Conservation (phyloP, 2,888 invertebrate genomes). For the Ormyrus nitidulus region DNA sequence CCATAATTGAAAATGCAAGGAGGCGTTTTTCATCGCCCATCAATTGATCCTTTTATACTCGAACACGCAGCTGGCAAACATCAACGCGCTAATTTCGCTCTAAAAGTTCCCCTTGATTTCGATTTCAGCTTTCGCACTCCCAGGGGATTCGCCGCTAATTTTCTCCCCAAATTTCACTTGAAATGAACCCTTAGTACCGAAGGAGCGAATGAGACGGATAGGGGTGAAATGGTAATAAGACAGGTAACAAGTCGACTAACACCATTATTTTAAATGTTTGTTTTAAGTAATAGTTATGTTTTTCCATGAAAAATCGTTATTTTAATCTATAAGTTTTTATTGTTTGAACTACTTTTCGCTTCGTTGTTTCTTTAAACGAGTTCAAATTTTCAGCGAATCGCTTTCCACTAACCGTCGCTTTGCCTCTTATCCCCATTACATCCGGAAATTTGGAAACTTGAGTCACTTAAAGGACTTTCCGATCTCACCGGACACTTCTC, state of each 20-base stretch:
- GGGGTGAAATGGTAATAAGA: slow-evolving; percentile 27
- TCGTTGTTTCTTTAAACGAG: too few relatives aligned
- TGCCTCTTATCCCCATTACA: slow-evolving; percentile 51
- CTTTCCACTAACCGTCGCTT: not conserved
- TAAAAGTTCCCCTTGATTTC: not conserved
- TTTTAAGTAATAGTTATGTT: too few relatives aligned
- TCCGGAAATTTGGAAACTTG: slow-evolving; percentile 71
- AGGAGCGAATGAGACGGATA: not conserved
- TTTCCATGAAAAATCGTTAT: too few relatives aligned
- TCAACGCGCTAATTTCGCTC: slow-evolving; percentile 34
- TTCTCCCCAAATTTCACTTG: slow-evolving; percentile 63
- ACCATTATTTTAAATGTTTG: too few relatives aligned
- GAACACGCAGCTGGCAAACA: not conserved
- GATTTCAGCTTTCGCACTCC: slow-evolving; percentile 22
- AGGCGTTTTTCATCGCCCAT: too few relatives aligned
- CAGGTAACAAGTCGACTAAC: not conserved
- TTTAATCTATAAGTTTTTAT: too few relatives aligned
- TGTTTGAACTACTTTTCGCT: slow-evolving; percentile 3
- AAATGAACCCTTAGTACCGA: slow-evolving; percentile 65
- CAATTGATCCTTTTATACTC: too few relatives aligned
- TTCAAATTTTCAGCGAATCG: too few relatives aligned
- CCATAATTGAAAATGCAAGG: too few relatives aligned
- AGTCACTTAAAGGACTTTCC: slow-evolving; percentile 55
- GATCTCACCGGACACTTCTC: slow-evolving; percentile 8
- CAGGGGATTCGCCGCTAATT: slow-evolving; percentile 63